Conservation (phyloP, 2,797 vertebrate species). For the Vireo griseus region DNA sequence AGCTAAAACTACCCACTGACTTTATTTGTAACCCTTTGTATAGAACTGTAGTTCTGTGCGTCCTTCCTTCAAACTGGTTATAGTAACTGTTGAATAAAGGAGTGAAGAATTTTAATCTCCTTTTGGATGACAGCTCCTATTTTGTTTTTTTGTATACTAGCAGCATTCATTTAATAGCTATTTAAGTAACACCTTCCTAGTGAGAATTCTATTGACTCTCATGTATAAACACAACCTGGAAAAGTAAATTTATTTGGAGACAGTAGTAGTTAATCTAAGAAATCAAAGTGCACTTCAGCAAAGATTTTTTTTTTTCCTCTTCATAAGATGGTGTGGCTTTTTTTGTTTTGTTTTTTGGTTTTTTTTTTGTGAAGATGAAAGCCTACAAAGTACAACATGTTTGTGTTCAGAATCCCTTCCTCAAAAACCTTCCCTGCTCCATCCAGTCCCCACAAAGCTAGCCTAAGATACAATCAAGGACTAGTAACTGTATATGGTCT, state of each 20-base stretch:
- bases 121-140: not conserved
- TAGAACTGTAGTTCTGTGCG: not conserved
- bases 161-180: not conserved
- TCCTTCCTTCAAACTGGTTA: not conserved
- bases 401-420: not conserved
- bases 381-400: not conserved
- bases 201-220: not conserved
- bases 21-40: constrained; percentile 42
- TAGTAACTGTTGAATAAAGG: constrained; percentile 30
- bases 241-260: not conserved
- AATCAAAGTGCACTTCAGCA: not conserved
- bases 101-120: not conserved
- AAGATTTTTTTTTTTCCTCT: not conserved
- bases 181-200: not conserved
- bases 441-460: not conserved
- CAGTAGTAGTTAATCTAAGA: not conserved
- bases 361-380: not conserved
- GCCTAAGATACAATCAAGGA: not conserved
- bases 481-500: not conserved
- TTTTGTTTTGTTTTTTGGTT: not conserved
- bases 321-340: not conserved
- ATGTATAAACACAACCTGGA: not conserved
- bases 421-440: not conserved
- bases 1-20: constrained; percentile 52
- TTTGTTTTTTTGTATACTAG: not conserved